A percentile compares a stretch with the other conserved stretches of the same genome.
phyloP scores from a whole-genome alignment of 2,888 invertebrate genomes.

The Xylocampa areola region DNA sequence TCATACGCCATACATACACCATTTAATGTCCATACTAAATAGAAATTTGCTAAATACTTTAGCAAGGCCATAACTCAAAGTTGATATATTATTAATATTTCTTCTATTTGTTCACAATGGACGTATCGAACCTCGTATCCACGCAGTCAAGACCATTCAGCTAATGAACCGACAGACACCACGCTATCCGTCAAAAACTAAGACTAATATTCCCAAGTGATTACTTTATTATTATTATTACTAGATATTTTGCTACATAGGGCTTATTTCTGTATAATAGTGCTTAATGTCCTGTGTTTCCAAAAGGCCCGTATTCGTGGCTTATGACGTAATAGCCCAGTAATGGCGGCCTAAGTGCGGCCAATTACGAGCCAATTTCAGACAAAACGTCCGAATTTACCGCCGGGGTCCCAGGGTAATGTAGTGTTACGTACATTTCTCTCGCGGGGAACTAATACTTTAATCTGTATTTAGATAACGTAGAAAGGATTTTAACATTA shows the following conservation, averaged over 20 bases:
- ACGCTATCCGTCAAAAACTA: neutral
- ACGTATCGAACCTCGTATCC: too few species aligned
- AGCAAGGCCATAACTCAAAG: too few species aligned
- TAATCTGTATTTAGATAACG: neutral
- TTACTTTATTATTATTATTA: neutral
- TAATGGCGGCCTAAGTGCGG: conserved; percentile 17
- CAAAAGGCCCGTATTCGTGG: neutral
- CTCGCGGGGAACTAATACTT: neutral
- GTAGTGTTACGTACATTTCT: conserved; percentile 9
- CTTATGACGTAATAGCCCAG: conserved; percentile 21
- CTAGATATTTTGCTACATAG: conserved; percentile 1
- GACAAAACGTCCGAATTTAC: conserved; percentile 1
- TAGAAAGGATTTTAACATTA: neutral
- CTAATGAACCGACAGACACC: neutral
- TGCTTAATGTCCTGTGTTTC: neutral
- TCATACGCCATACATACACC: too few species aligned
- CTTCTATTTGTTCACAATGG: too few species aligned
- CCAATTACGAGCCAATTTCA: conserved; percentile 27
- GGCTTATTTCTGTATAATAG: conserved; percentile 1
- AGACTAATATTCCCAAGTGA: neutral
- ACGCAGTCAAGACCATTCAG: neutral
- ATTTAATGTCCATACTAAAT: too few species aligned
- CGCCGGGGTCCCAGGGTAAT: conserved; percentile 3
- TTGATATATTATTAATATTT: too few species aligned
- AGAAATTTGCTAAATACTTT: too few species aligned